Conservation (phyloP, 2,888 invertebrate species). For the Lordiphosa fenestrarum region DNA sequence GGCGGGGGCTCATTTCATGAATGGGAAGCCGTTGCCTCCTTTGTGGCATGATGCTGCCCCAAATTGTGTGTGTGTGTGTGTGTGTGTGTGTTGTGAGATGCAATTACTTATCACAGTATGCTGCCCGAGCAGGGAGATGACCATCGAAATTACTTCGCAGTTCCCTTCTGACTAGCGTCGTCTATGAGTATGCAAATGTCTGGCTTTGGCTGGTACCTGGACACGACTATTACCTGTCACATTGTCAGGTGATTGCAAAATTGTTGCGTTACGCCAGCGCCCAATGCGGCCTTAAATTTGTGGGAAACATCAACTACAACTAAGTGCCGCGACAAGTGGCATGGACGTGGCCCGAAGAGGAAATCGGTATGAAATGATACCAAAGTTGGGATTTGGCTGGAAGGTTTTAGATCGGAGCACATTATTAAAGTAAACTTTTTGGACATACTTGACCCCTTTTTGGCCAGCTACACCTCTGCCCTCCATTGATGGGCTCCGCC, state of each 20-base stretch:
- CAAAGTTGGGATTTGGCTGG: too few relatives aligned
- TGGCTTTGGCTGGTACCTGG: slow-evolving; percentile 40
- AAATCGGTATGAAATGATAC: too few relatives aligned
- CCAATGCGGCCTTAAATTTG: slow-evolving; percentile 63
- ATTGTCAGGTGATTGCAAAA: slow-evolving; percentile 77
- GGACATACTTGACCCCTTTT: background rate
- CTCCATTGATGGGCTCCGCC: slow-evolving; percentile 43
- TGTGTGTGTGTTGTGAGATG: slow-evolving; percentile 33
- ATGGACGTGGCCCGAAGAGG: slow-evolving; percentile 1
- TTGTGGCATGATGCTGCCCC: slow-evolving; percentile 40
- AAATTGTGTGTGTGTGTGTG: slow-evolving; percentile 38
- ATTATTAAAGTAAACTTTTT: too few relatives aligned
- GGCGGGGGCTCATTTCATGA: slow-evolving; percentile 57
- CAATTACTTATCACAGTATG: slow-evolving; percentile 75
- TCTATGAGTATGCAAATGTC: slow-evolving; percentile 58
- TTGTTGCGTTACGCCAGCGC: slow-evolving; percentile 71
- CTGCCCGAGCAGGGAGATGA: slow-evolving; percentile 38
- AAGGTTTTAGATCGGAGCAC: too few relatives aligned
- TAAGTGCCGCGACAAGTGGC: slow-evolving; percentile 54
- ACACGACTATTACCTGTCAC: slow-evolving; percentile 77
- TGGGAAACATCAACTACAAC: slow-evolving; percentile 69
- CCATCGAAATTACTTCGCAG: slow-evolving; percentile 57
- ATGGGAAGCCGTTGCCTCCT: slow-evolving; percentile 37
- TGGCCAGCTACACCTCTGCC: slow-evolving; percentile 2
- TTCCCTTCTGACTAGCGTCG: slow-evolving; percentile 16